Base-by-base conservation (phyloP, 2,888 invertebrate species). In the Octonoba sinensis region DNA sequence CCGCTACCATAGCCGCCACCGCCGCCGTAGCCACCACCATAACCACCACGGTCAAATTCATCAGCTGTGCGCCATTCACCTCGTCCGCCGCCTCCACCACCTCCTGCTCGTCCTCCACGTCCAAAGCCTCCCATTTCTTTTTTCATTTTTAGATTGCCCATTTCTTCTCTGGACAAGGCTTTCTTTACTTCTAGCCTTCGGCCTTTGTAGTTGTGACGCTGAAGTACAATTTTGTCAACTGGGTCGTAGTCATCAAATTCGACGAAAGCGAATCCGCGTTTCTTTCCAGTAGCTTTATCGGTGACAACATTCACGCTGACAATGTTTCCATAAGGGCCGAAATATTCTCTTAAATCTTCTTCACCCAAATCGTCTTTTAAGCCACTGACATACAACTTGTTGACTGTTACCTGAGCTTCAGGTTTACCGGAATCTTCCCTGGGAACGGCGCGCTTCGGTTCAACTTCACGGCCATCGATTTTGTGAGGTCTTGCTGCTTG, bases 161-260 rank as follows among this genome's bases (percentile, higher is more conserved):
- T 93, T 88, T 95, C 96, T 46, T 93, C 93, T 89, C 95, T 95
- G 22, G 95, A 94, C 49, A 96, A 87, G 0, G 97, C 97, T 89
- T 97, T 97, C 88, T 97, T 97, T 0, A 96, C 96, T 87, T 97
- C 96, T 16, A 96, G 91, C 79, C 93, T 92, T 87, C 94, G 93
- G 2, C 94, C 95, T 85, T 94, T 93, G 56, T 97, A 92, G 85
- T 92, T 92, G 88, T 96, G 96, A 84, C 65, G 27, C 16, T 70
- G 65, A 95, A 96, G 91, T 86, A 96, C 95, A 89, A 96, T 93
- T 90, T 96, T 97, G 89, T 98, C 98, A 73, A 98, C 97, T 3
- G 96, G 93, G 89, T 99, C 98, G 88, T 97, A 96, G 88, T 99
- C 98, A 87, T 96, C 96, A 89, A 96, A 98, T 88, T 97, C 96